These are phyloP conservation scores for Entelurus aequoreus DNA, from an alignment of 2,113 vertebrate species.

Conservation along the genomic window DNA sequence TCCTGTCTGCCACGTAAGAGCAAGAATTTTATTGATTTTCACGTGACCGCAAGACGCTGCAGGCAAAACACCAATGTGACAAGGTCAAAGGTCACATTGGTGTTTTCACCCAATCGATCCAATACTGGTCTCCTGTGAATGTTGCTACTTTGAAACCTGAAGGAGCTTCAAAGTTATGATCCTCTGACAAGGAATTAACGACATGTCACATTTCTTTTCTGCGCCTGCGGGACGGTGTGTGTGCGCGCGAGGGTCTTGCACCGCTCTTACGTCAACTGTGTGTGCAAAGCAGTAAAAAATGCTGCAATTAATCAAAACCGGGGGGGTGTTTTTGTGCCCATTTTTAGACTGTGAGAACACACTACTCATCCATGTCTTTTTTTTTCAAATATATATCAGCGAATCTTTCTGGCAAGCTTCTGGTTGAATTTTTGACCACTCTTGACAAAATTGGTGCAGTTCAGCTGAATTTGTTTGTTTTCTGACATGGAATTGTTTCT, in stretches of 20 bases:
- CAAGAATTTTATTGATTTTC: too few species aligned
- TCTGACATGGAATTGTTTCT: too few species aligned
- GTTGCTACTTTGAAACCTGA: neutral
- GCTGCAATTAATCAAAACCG: slow-evolving; percentile 3
- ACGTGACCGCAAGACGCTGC: too few species aligned
- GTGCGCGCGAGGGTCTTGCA: slow-evolving; percentile 15
- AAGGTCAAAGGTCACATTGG: too few species aligned
- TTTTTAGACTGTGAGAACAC: slow-evolving; percentile 1
- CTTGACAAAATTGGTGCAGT: too few species aligned
- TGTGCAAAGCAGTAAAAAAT: slow-evolving; percentile 15
- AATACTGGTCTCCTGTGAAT: neutral
- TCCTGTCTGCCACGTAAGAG: too few species aligned
- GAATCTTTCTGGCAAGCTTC: neutral
- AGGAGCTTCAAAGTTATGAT: neutral
- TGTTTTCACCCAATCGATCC: too few species aligned
- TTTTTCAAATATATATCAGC: neutral
- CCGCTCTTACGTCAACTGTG: slow-evolving; percentile 36
- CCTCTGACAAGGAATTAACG: neutral
- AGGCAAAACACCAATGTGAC: too few species aligned
- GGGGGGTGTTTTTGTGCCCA: neutral
- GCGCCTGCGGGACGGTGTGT: neutral
- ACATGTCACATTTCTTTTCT: neutral
- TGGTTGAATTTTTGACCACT: too few species aligned
- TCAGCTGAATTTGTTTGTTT: too few species aligned
- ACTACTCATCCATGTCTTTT: slow-evolving; percentile 1